Evolutionary conservation across 2,113 vertebrate genomes (phyloP).

Genomic region (Burhinus bistriatus): DNA sequence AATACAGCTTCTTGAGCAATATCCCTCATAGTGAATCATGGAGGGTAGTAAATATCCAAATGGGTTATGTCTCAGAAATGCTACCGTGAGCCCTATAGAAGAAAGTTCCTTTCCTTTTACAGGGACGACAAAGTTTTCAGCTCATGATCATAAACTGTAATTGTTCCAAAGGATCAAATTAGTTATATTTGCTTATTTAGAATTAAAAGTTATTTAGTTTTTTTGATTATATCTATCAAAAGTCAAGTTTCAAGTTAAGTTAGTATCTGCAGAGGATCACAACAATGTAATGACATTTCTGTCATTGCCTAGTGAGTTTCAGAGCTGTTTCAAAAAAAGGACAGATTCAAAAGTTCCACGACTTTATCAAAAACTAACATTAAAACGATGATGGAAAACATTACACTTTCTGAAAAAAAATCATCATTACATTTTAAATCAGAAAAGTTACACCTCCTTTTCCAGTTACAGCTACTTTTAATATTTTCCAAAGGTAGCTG

Average conservation of each 20-base stretch:
- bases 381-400: not conserved
- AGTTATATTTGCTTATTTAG: not conserved
- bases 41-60: not conserved
- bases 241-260: not conserved
- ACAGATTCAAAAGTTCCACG: not conserved
- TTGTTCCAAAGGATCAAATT: not conserved
- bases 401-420: not conserved
- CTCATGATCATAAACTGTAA: not conserved
- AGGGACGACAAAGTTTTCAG: not conserved
- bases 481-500: constrained; percentile 27
- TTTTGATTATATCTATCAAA: not conserved
- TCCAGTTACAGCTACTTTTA: not conserved
- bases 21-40: not conserved
- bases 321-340: not conserved
- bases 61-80: not conserved
- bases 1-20: not conserved
- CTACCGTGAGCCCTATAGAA: not conserved
- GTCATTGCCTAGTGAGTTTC: not conserved
- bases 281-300: not conserved
- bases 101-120: not conserved
- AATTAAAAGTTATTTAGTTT: not conserved
- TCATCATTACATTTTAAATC: not conserved
- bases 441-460: not conserved
- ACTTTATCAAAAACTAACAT: not conserved
- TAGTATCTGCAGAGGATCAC: not conserved